These are phyloP conservation scores for Archips xylosteana DNA, from an alignment of 2,888 invertebrate genomes.

Conservation along the genomic window DNA sequence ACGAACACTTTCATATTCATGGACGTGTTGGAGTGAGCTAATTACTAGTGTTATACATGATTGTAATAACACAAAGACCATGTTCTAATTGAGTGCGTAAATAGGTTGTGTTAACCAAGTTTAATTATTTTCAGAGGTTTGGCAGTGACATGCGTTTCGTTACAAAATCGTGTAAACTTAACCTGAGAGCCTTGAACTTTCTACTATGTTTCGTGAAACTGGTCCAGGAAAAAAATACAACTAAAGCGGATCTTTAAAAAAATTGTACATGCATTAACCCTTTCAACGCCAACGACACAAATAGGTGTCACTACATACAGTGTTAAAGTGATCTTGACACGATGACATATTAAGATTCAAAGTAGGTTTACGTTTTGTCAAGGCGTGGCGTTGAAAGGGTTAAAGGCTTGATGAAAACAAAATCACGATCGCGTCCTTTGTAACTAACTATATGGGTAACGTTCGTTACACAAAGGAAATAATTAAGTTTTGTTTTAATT, in stretches of 20 bases:
- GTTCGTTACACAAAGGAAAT: too few relatives aligned
- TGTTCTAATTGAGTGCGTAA: constrained; percentile 1
- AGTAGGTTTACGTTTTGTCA: too few relatives aligned
- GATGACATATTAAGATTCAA: too few relatives aligned
- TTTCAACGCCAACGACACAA: too few relatives aligned
- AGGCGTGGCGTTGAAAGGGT: too few relatives aligned
- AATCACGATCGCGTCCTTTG: too few relatives aligned
- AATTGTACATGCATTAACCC: too few relatives aligned
- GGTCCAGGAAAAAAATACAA: not conserved
- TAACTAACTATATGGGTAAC: too few relatives aligned
- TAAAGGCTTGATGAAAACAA: too few relatives aligned
- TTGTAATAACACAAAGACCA: not conserved
- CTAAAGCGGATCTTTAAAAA: not conserved
- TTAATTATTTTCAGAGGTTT: constrained; percentile 37
- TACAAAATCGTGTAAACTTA: constrained; percentile 10
- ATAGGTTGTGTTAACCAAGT: constrained; percentile 29
- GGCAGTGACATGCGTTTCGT: constrained; percentile 23
- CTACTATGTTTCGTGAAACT: not conserved
- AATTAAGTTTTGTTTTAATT: too few relatives aligned
- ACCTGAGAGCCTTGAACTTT: constrained; percentile 19
- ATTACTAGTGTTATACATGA: not conserved
- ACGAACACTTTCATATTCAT: not conserved
- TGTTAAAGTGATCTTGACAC: too few relatives aligned
- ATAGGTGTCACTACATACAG: too few relatives aligned
- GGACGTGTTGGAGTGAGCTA: not conserved